Conservation (phyloP, 2,888 invertebrate genomes). For the Cylindroiulus punctatus region DNA sequence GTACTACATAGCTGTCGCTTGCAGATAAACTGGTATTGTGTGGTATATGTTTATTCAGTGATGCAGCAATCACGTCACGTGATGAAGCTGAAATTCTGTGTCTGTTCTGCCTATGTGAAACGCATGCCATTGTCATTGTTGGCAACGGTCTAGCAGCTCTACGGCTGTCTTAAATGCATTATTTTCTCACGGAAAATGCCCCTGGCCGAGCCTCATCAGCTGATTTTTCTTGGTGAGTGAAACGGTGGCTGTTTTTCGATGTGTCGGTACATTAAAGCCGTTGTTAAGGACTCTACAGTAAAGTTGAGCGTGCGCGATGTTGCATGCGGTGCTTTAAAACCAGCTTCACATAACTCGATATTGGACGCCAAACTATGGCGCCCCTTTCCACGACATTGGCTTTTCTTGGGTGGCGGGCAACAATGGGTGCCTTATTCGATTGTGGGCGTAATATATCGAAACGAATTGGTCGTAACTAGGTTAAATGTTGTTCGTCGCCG, state of each 20-base stretch:
- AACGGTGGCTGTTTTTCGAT: neutral
- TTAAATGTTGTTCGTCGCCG: slow-evolving; percentile 9
- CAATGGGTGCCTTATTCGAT: slow-evolving; percentile 24
- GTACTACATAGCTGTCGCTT: no score
- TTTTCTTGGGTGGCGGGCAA: neutral
- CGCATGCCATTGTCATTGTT: neutral
- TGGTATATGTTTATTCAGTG: neutral
- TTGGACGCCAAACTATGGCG: neutral
- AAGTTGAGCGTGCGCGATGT: neutral
- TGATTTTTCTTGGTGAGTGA: neutral
- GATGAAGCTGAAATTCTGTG: neutral
- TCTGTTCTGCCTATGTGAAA: neutral
- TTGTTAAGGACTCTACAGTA: neutral
- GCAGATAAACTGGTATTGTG: neutral
- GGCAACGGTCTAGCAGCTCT: no score
- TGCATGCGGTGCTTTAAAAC: slow-evolving; percentile 13
- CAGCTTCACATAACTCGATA: neutral
- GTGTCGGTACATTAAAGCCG: neutral
- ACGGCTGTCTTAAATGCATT: neutral
- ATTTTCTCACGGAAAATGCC: neutral
- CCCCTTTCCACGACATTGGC: neutral
- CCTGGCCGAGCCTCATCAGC: neutral
- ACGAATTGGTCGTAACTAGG: slow-evolving; percentile 35
- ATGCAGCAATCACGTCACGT: neutral
- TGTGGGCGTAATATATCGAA: slow-evolving; percentile 37